These are phyloP conservation scores for Samia ricini DNA, from an alignment of 1,140 invertebrate species.

Conservation along the genomic window DNA sequence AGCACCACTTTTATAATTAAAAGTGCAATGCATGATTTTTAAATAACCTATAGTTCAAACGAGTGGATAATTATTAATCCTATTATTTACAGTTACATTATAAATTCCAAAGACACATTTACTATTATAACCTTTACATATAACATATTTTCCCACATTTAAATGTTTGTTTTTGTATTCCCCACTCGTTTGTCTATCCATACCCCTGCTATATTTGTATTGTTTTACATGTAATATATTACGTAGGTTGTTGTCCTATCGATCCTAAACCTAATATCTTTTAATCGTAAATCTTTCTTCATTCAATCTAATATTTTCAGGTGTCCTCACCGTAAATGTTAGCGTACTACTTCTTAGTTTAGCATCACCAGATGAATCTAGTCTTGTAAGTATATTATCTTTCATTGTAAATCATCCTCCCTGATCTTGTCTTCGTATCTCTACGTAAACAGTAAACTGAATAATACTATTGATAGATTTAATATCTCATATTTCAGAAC, in stretches of 20 bases:
- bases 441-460: not conserved
- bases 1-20: not conserved
- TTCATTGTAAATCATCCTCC: not conserved
- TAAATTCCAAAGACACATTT: too few relatives aligned
- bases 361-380: conserved; percentile 96
- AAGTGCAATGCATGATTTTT: conserved; percentile 2
- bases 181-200: not conserved
- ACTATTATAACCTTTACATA: too few relatives aligned
- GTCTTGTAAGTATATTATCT: conserved; percentile 87
- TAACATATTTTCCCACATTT: not conserved
- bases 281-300: conserved; percentile 2
- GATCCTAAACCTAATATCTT: not conserved
- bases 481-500: too few relatives aligned
- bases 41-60: not conserved
- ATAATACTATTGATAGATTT: too few relatives aligned
- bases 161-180: not conserved
- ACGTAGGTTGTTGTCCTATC: not conserved
- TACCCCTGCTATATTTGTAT: not conserved
- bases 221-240: not conserved
- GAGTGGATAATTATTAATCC: not conserved
- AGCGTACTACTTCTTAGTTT: conserved; percentile 94
- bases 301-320: conserved; percentile 79
- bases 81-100: too few relatives aligned
- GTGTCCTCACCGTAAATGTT: conserved; percentile 93
- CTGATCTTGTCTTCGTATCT: not conserved